phyloP scores from a whole-genome alignment of 2,888 invertebrate genomes.

The Saturnia pavonia region DNA sequence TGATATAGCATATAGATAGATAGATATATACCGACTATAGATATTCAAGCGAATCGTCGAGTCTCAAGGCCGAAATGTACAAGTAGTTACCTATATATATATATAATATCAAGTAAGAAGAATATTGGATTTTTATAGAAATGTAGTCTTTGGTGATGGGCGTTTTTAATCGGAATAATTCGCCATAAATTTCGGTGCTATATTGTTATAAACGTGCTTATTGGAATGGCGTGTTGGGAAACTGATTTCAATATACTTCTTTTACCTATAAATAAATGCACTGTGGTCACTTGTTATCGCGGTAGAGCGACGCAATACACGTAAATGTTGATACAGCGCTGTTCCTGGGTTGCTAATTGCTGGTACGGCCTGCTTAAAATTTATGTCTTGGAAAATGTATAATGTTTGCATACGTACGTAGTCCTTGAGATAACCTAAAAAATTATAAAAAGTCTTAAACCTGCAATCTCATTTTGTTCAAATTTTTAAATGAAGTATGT shows the following conservation, averaged over 20 bases:
- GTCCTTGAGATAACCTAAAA: conserved; percentile 71
- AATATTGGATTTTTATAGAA: conserved; percentile 58
- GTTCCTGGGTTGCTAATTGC: conserved; percentile 25
- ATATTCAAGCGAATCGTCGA: conserved; percentile 77
- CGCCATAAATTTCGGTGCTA: conserved; percentile 29
- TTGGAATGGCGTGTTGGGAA: conserved; percentile 56
- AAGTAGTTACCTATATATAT: conserved; percentile 54
- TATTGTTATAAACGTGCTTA: conserved; percentile 38
- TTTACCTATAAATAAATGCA: conserved; percentile 37
- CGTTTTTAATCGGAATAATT: conserved; percentile 30
- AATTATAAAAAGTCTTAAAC: conserved; percentile 20
- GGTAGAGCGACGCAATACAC: conserved; percentile 55
- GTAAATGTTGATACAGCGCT: conserved; percentile 28
- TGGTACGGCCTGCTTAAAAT: conserved; percentile 23
- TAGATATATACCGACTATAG: conserved; percentile 66
- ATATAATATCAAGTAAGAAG: conserved; percentile 41
- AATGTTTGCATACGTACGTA: conserved; percentile 29
- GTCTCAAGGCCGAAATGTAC: conserved; percentile 80
- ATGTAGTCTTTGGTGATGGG: conserved; percentile 49
- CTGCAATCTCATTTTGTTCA: too few relatives aligned
- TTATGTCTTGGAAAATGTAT: conserved; percentile 29
- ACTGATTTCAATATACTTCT: conserved; percentile 36
- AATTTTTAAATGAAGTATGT: background rate
- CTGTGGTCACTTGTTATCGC: conserved; percentile 32
- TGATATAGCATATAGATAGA: conserved; percentile 65